Conservation (phyloP, 2,797 vertebrate species). For the Galagoides demidoff region DNA sequence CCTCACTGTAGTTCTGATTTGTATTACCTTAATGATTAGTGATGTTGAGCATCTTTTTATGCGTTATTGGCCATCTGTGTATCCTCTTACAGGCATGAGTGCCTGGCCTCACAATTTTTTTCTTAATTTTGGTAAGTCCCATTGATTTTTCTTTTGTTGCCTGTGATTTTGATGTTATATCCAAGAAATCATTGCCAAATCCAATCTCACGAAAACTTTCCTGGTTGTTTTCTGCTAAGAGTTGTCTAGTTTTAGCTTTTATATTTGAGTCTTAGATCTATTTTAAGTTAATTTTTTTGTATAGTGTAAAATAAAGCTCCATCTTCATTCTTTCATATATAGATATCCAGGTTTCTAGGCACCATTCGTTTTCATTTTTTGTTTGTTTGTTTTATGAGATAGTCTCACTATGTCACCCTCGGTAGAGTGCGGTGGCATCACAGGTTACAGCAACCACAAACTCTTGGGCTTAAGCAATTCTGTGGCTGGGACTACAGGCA, state of each 20-base stretch:
- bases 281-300: slow-evolving; percentile 29
- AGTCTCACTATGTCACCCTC: too few relatives aligned
- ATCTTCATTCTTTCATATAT: not conserved
- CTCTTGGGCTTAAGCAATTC: too few relatives aligned
- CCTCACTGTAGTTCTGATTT: not conserved
- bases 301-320: not conserved
- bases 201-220: not conserved
- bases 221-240: slow-evolving; percentile 1
- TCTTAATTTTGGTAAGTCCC: slow-evolving; percentile 4
- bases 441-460: too few relatives aligned
- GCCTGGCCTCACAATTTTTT: not conserved
- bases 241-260: not conserved
- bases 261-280: not conserved
- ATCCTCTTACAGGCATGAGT: not conserved
- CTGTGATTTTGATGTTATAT: slow-evolving; percentile 11
- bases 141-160: slow-evolving; percentile 3
- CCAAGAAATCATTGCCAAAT: not conserved
- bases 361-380: not conserved
- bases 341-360: not conserved
- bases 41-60: not conserved
- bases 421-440: too few relatives aligned
- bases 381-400: too few relatives aligned
- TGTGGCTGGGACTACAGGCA: too few relatives aligned
- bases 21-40: not conserved
- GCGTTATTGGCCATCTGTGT: not conserved